Conservation (phyloP, 2,888 invertebrate genomes). For the Shargacucullia verbasci region DNA sequence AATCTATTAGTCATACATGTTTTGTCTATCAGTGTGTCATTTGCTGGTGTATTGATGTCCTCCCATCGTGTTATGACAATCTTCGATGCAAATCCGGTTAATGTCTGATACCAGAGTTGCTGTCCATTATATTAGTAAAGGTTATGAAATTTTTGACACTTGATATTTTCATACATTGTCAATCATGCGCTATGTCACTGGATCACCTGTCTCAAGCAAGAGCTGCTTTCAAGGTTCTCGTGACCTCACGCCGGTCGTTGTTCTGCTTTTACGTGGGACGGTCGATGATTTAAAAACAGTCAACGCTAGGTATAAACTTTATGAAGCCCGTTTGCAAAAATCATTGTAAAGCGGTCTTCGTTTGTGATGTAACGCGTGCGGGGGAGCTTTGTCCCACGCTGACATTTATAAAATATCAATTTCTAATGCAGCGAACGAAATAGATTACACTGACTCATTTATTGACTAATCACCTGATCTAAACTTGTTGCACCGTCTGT, state of each 20-base stretch:
- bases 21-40: slow-evolving; percentile 60
- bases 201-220: slow-evolving; percentile 57
- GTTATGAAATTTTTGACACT: slow-evolving; percentile 32
- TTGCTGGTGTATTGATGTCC: slow-evolving; percentile 47
- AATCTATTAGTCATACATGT: slow-evolving; percentile 66
- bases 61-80: slow-evolving; percentile 41
- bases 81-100: slow-evolving; percentile 1
- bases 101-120: slow-evolving; percentile 16
- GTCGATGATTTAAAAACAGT: slow-evolving; percentile 59
- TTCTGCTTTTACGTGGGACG: slow-evolving; percentile 64
- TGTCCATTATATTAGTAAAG: slow-evolving; percentile 2
- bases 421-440: slow-evolving; percentile 32
- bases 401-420: slow-evolving; percentile 39
- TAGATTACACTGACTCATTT: slow-evolving; percentile 36
- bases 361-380: slow-evolving; percentile 55
- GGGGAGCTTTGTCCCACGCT: slow-evolving; percentile 56
- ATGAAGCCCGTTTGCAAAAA: slow-evolving; percentile 52
- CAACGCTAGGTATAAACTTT: slow-evolving; percentile 40
- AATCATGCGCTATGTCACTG: slow-evolving; percentile 39
- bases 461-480: slow-evolving; percentile 46
- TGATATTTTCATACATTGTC: slow-evolving; percentile 36
- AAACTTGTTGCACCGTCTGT: slow-evolving; percentile 38
- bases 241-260: slow-evolving; percentile 64
- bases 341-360: slow-evolving; percentile 47
- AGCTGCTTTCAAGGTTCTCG: slow-evolving; percentile 61